These are phyloP conservation scores for Semibalanus balanoides DNA, from an alignment of 1,140 invertebrate species.

Conservation along the genomic window DNA sequence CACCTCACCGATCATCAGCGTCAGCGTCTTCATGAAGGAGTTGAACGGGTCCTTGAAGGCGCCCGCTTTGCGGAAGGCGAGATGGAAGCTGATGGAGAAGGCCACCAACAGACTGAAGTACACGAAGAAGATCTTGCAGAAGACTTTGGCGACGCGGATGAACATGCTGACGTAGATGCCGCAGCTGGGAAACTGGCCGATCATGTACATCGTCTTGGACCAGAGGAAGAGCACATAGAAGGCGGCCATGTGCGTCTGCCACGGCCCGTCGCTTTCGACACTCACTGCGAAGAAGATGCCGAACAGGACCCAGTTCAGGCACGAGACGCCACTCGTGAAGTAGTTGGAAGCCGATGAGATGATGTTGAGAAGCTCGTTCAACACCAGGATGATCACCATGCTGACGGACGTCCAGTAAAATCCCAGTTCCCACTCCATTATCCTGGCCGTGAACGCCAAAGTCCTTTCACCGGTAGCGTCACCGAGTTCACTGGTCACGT, in stretches of 20 bases:
- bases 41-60: constrained; percentile 31
- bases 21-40: constrained; percentile 36
- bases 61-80: constrained; percentile 33
- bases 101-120: constrained; percentile 40
- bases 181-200: constrained; percentile 29
- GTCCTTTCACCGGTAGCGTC: constrained; percentile 13
- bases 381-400: constrained; percentile 16
- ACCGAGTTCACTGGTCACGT: constrained; percentile 7
- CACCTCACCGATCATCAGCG: constrained; percentile 46
- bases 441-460: constrained; percentile 14
- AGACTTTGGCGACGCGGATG: constrained; percentile 20
- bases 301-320: not conserved
- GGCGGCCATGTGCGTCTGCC: constrained; percentile 36
- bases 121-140: constrained; percentile 30
- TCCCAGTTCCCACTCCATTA: constrained; percentile 14
- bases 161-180: constrained; percentile 23
- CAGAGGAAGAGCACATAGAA: constrained; percentile 36
- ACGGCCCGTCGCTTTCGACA: constrained; percentile 20
- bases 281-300: constrained; percentile 10
- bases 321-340: constrained; percentile 34
- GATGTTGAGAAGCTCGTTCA: constrained; percentile 5
- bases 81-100: constrained; percentile 39
- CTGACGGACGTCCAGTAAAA: constrained; percentile 19
- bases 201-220: constrained; percentile 38
- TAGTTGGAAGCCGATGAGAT: constrained; percentile 43